A percentile compares a stretch with the other conserved stretches of the same genome.
Conservation (phyloP, 2,113 vertebrate genomes). For the Gobius niger region DNA sequence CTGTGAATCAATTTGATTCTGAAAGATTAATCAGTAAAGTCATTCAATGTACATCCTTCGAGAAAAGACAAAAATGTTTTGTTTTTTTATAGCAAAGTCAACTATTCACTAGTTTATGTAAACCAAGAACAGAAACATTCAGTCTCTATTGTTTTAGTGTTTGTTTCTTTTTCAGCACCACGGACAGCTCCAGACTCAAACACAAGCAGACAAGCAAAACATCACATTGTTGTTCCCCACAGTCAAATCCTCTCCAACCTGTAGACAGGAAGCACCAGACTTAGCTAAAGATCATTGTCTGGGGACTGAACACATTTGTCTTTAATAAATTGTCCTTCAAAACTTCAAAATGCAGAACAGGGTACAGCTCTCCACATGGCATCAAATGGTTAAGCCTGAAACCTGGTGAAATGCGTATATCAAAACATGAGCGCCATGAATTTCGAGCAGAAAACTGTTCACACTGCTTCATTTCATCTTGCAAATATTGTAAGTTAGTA, state of each 20-base stretch:
- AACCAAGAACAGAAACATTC: not conserved
- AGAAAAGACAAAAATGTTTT: too few relatives aligned
- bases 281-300: not conserved
- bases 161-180: constrained; percentile 35
- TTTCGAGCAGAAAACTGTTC: not conserved
- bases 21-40: too few relatives aligned
- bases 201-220: constrained; percentile 10
- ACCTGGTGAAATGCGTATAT: not conserved
- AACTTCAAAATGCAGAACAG: constrained; percentile 21
- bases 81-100: too few relatives aligned
- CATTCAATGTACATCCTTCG: too few relatives aligned
- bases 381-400: constrained; percentile 8
- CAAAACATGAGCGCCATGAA: not conserved
- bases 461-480: not conserved
- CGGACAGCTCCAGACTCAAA: constrained; percentile 34
- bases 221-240: too few relatives aligned
- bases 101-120: not conserved
- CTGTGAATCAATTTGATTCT: too few relatives aligned
- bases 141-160: not conserved
- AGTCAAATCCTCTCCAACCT: constrained; percentile 24
- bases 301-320: constrained; percentile 20
- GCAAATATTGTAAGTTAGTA: too few relatives aligned
- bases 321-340: constrained; percentile 37
- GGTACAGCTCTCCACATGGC: not conserved
- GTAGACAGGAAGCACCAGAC: constrained; percentile 16